Percentiles rank a stretch among this genome's conserved stretches.
phyloP scores from a whole-genome alignment of 2,113 vertebrate genomes.

The Rissa tridactyla region DNA sequence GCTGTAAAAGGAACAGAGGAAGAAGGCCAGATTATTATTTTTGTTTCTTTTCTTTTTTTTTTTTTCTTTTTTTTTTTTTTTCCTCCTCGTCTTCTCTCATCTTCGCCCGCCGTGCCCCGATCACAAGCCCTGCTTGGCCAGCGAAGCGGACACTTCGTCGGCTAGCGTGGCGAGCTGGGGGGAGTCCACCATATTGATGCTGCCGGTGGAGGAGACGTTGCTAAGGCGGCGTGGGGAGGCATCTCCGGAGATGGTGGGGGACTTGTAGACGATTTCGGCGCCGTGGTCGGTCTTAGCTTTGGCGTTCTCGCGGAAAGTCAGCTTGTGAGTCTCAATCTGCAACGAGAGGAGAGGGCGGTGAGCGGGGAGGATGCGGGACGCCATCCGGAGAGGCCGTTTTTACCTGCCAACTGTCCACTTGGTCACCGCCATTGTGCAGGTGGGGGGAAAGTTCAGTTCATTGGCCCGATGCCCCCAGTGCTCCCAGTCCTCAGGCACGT shows the following conservation, averaged over 20 bases:
- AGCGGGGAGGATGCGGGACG: fast-evolving
- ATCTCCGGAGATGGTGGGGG: constrained; percentile 84
- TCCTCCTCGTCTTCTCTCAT: constrained; percentile 32
- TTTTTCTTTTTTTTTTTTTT: neutral
- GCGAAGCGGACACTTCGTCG: constrained; percentile 94
- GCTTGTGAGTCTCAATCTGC: constrained; percentile 95
- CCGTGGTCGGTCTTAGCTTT: constrained; percentile 98
- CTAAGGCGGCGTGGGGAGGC: constrained; percentile 92
- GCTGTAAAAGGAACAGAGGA: constrained; percentile 79
- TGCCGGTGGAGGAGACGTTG: constrained; percentile 95
- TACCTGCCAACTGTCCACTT: neutral
- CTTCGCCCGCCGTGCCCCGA: constrained; percentile 44
- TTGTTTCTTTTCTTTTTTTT: constrained; percentile 36
- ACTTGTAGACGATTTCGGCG: constrained; percentile 92
- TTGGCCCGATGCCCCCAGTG: fast-evolving
- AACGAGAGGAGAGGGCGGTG: neutral
- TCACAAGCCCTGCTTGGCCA: constrained; percentile 99
- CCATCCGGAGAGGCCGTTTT: fast-evolving
- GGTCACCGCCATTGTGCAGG: fast-evolving
- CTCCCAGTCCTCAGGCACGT: fast-evolving
- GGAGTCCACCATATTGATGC: constrained; percentile 94
- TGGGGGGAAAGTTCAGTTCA: neutral
- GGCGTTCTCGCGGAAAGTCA: constrained; percentile 94
- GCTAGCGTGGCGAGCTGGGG: constrained; percentile 95
- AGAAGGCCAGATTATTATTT: constrained; percentile 78